A percentile compares a stretch with the other conserved stretches of the same genome.
These are phyloP conservation scores for Hippocampus abdominalis DNA, from an alignment of 2,113 vertebrate genomes.

Conservation along the genomic window DNA sequence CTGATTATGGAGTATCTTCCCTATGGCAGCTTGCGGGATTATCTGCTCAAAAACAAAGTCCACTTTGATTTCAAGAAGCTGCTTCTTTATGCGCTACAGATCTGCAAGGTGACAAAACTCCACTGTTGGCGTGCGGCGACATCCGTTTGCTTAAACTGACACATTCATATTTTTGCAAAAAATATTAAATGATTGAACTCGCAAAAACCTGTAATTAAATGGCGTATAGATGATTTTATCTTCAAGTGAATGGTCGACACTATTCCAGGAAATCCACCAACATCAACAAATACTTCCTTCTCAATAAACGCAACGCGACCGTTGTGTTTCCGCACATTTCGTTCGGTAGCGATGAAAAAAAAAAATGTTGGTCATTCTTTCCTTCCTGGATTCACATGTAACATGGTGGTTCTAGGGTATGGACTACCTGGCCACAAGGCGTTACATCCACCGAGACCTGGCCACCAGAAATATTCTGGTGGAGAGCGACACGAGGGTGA, in stretches of 20 bases:
- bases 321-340: not conserved
- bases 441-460: constrained; percentile 93
- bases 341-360: too few species aligned
- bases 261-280: too few species aligned
- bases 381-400: not conserved
- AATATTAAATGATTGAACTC: too few species aligned
- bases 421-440: constrained; percentile 92
- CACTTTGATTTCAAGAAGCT: constrained; percentile 89
- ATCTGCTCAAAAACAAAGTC: constrained; percentile 91
- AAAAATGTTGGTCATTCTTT: not conserved
- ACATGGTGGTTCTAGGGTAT: constrained; percentile 79
- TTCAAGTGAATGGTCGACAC: too few species aligned
- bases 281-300: too few species aligned
- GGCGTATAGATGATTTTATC: too few species aligned
- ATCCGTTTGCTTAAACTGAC: too few species aligned
- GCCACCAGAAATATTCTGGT: constrained; percentile 96
- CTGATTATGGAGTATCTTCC: constrained; percentile 98
- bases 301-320: too few species aligned
- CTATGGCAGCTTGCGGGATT: constrained; percentile 93
- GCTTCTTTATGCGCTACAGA: constrained; percentile 88
- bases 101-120: constrained; percentile 84
- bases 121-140: not conserved
- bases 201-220: too few species aligned
- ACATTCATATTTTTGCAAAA: too few species aligned
- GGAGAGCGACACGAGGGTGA: constrained; percentile 93